Evolutionary conservation across 2,888 invertebrate species (phyloP), one percentile per base, ranked within the genome.

Genomic region (Busseola fusca): DNA sequence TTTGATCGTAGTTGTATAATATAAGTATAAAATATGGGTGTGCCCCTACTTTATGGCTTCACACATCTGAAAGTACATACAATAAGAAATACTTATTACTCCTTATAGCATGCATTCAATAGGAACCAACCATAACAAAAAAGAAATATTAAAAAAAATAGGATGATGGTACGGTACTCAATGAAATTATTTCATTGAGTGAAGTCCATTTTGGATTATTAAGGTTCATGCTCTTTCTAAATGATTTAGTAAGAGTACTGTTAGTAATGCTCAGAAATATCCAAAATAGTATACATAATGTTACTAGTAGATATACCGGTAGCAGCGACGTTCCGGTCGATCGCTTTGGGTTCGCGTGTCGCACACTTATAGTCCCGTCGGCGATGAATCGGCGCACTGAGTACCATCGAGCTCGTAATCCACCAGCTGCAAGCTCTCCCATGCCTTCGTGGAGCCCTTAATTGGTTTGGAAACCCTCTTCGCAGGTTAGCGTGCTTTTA

Each of bases 391-490:
- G 90, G 82, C 87, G 89, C 91, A 88, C 89, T 93, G 94, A 95
- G 95, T 94, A 92, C 94, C 95, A 95, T 95, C 92, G 94, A 95
- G 92, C 92, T 92, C 92, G 90, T 93, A 92, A 93, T 91, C 92
- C 90, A 88, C 90, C 95, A 94, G 93, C 93, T 95, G 95, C 82
- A 78, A 78, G 72, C 88, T 90, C 92, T 95, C 95, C 94, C 95
- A 95, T 91, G 94, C 89, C 92, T 94, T 93, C 94, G 93, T 93
- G 94, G 89, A 93, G 88, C 91, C 94, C 94, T 94, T 95, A 95
- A 95, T 95, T 95, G 95, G 95, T 93, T 94, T 90, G 92, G 94
- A 94, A 94, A 89, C 94, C 94, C 95, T 94, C 95, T 94, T 94
- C 93, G 94, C 91, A 86, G 88, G 91, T 87, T 95, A 86, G 93